Conservation (phyloP, 2,888 invertebrate species). For the Pseudanteris insignis region DNA sequence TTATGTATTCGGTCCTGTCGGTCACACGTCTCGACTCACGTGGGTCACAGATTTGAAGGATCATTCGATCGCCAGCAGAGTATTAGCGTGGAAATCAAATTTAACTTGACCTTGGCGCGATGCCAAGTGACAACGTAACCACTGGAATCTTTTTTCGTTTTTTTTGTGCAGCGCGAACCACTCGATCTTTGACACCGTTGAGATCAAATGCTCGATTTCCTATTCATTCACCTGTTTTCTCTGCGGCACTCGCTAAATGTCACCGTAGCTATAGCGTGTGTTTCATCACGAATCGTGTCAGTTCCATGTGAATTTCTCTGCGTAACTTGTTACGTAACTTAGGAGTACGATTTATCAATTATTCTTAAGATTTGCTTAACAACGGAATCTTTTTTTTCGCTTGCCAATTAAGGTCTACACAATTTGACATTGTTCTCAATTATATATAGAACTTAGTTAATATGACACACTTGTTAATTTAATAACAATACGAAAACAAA, state of each 20-base stretch:
- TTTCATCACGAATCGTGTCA: constrained; percentile 34
- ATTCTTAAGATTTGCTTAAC: constrained; percentile 6
- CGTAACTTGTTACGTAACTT: constrained; percentile 15
- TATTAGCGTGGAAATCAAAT: too few species aligned
- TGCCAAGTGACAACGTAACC: too few species aligned
- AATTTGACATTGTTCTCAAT: too few species aligned
- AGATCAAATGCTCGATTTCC: constrained; percentile 38
- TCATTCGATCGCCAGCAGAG: constrained; percentile 12
- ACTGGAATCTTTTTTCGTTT: constrained; percentile 27
- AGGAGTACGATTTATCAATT: constrained; percentile 17
- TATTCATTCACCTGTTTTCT: constrained; percentile 41
- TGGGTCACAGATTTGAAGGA: constrained; percentile 58
- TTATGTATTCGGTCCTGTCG: constrained; percentile 21
- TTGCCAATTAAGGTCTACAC: too few species aligned
- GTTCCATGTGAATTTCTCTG: constrained; percentile 27
- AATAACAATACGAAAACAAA: too few species aligned
- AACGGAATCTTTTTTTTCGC: too few species aligned
- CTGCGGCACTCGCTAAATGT: constrained; percentile 31
- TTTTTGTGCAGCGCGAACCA: constrained; percentile 32
- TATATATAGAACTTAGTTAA: too few species aligned
- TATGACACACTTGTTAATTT: too few species aligned
- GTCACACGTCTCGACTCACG: constrained; percentile 50
- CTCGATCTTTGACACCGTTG: constrained; percentile 33
- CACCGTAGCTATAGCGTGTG: constrained; percentile 26
- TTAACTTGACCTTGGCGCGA: too few species aligned